Percentiles rank a stretch among this genome's conserved stretches.
phyloP scores from a whole-genome alignment of 2,797 vertebrate genomes.

The Emys orbicularis region DNA sequence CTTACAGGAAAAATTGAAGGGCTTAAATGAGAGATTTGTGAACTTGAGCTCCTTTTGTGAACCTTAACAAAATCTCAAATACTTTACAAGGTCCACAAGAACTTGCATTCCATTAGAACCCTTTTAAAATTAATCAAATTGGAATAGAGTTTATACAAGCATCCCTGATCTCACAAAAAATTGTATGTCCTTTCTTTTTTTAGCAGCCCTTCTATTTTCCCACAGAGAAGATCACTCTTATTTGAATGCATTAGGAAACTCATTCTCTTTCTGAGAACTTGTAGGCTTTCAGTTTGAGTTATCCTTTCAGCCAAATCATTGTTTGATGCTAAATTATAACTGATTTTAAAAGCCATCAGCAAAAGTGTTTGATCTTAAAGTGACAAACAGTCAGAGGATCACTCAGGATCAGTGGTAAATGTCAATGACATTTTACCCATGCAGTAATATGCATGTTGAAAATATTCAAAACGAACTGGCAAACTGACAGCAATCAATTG shows the following conservation, averaged over 20 bases:
- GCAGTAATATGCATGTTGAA: conserved; percentile 48
- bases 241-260: conserved; percentile 27
- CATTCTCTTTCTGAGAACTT: neutral
- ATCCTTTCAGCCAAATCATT: conserved; percentile 53
- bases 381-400: conserved; percentile 53
- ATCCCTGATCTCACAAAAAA: neutral
- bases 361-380: conserved; percentile 53
- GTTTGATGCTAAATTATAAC: conserved; percentile 57
- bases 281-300: conserved; percentile 53
- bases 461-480: conserved; percentile 55
- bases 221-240: conserved; percentile 33
- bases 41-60: neutral
- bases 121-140: neutral
- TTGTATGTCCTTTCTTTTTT: neutral
- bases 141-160: neutral
- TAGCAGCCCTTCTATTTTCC: conserved; percentile 36
- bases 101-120: neutral
- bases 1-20: neutral
- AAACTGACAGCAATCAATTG: conserved; percentile 62
- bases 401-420: conserved; percentile 56
- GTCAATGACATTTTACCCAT: conserved; percentile 54
- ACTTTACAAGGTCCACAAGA: neutral
- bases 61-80: neutral
- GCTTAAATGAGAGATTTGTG: neutral
- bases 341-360: conserved; percentile 70